Evolutionary conservation across 2,797 vertebrate species (phyloP).

Genomic region (Crocidura indochinensis): DNA sequence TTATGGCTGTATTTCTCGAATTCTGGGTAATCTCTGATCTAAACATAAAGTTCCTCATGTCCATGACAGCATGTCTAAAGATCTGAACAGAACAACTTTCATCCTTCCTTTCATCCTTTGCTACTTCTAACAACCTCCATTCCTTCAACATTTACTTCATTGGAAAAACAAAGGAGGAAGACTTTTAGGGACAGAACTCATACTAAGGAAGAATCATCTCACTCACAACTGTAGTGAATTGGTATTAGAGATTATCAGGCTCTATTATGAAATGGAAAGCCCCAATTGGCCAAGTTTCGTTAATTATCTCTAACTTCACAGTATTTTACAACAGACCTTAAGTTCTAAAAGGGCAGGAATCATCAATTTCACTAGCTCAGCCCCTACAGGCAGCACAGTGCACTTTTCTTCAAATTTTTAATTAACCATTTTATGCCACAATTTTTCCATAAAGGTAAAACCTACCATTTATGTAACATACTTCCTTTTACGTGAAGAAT

Average conservation of each 20-base stretch:
- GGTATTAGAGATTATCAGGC: conserved; percentile 30
- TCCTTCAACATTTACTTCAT: neutral
- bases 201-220: conserved; percentile 49
- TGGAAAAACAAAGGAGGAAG: neutral
- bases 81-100: neutral
- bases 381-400: conserved; percentile 37
- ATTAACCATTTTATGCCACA: conserved; percentile 40
- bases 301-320: conserved; percentile 59
- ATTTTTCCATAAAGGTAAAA: conserved; percentile 59
- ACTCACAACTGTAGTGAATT: conserved; percentile 47
- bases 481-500: conserved; percentile 64
- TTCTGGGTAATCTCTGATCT: conserved; percentile 6
- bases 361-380: conserved; percentile 7
- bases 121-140: too few species aligned
- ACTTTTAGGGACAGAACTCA: conserved; percentile 54
- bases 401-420: conserved; percentile 30
- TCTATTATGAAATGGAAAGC: conserved; percentile 35
- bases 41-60: conserved; percentile 23
- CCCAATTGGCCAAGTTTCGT: neutral
- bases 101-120: too few species aligned
- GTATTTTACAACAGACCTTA: conserved; percentile 47
- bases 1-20: conserved; percentile 4
- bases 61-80: neutral
- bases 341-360: conserved; percentile 62
- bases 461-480: conserved; percentile 19